A percentile compares a stretch with the other conserved stretches of the same genome.
These are phyloP conservation scores for Samia ricini DNA, from an alignment of 1,140 invertebrate genomes.

Conservation along the genomic window DNA sequence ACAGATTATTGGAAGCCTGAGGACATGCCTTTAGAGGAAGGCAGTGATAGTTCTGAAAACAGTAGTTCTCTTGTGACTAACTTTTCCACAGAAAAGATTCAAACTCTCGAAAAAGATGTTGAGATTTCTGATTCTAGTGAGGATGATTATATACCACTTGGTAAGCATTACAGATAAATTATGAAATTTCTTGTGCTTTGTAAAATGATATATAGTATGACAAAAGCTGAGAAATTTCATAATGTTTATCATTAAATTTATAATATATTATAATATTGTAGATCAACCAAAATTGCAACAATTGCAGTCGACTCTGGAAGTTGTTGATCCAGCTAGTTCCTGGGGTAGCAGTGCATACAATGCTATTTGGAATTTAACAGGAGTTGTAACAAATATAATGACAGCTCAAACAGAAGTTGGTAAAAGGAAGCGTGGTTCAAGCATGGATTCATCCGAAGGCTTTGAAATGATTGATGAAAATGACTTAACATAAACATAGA, in stretches of 20 bases:
- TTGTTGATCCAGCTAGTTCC: slow-evolving; percentile 40
- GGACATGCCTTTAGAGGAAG: slow-evolving; percentile 59
- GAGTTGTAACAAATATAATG: slow-evolving; percentile 59
- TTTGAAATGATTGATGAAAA: slow-evolving; percentile 73
- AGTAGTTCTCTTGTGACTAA: slow-evolving; percentile 67
- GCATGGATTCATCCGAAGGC: slow-evolving; percentile 66
- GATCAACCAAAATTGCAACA: slow-evolving; percentile 43
- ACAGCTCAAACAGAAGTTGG: slow-evolving; percentile 39
- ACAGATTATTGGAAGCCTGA: slow-evolving; percentile 69
- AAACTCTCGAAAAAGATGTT: slow-evolving; percentile 56
- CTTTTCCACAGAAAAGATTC: slow-evolving; percentile 63
- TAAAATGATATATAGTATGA: too few species aligned
- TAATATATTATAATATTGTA: neutral
- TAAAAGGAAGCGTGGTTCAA: slow-evolving; percentile 53
- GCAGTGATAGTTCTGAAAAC: slow-evolving; percentile 68
- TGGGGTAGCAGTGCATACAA: slow-evolving; percentile 62
- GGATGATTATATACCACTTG: slow-evolving; percentile 69
- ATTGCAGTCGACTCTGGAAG: slow-evolving; percentile 51
- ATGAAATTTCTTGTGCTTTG: neutral
- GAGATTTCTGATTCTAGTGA: slow-evolving; percentile 67
- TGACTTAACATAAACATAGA: slow-evolving; percentile 38
- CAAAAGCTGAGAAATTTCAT: neutral
- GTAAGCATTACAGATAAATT: slow-evolving; percentile 26
- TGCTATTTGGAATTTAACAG: slow-evolving; percentile 54
- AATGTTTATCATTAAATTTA: neutral